Evolutionary conservation across 30 jellyfish, hydroid and myxozoan species (phyloP), one percentile per base, ranked within the genome.

Genomic region (Cassiopea xamachana): DNA sequence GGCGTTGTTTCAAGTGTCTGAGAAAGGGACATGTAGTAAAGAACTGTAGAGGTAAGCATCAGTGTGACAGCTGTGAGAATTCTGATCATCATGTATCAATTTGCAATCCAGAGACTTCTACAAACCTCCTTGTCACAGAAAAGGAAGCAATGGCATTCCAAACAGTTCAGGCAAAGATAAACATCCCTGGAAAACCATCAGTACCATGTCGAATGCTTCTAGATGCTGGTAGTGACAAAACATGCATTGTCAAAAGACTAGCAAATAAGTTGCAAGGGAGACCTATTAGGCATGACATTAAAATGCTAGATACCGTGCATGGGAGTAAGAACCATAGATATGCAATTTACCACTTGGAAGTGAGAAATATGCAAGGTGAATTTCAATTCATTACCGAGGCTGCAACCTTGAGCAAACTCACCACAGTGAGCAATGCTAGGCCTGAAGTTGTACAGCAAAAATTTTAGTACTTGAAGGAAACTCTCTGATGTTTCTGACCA

Each of bases 101-200:
- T 7, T 82, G 90, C 17, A 82, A 60, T 43, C 85, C 44, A 27
- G 90, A 73, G 46, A 73, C 69, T 73, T 1, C 73, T 7, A 62
- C 80, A 46, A 74, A 75, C 46, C 58, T 73, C 46, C 82, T 60
- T 72, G 87, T 49, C 2, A 75, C 88, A 48, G 62, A 48, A 71
- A 76, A 85, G 79, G 87, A 79, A 76, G 93, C 93, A 64, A 85
- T 75, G 50, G 93, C 93, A 62, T 85, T 17, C 59, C 93, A 85
- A 46, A 85, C 87, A 60, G 93, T 85, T 14, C 88, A 73, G 15
- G 88, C 87, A 14, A 73, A 64, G 88, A 76, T 76, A 4, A 72
- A 64, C 87, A 74, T 73, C 9, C 88, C 88, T 17, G 93, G 93
- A 58, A 71, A 85, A 8, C 50, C 49, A 44, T 19, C 87, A 51